Percentiles rank a stretch among this genome's conserved stretches.
These are phyloP conservation scores for Sialia sialis DNA, from an alignment of 2,113 vertebrate species.

Conservation along the genomic window DNA sequence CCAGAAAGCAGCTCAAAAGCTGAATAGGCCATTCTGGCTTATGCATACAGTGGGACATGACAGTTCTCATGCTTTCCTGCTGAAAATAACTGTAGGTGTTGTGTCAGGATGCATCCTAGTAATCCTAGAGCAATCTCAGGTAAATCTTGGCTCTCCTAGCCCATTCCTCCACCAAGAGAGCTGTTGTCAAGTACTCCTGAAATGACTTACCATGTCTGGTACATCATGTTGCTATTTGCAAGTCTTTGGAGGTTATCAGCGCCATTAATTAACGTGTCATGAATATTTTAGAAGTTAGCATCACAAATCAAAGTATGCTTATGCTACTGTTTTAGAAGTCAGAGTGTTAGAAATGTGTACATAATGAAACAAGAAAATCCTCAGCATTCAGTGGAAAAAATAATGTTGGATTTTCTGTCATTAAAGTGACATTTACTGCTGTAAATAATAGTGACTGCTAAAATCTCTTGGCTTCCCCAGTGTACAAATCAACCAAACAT, in stretches of 20 bases:
- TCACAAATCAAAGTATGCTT: neutral
- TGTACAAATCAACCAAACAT: constrained; percentile 4
- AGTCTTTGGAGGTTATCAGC: neutral
- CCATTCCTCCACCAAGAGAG: neutral
- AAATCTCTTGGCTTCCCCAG: constrained; percentile 17
- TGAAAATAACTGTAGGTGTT: neutral
- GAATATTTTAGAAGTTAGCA: neutral
- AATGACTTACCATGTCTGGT: neutral
- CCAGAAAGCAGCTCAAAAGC: neutral
- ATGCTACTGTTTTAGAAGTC: neutral
- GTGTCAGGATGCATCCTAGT: neutral
- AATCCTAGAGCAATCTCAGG: neutral
- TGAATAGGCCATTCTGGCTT: neutral
- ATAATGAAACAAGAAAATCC: neutral
- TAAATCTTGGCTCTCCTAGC: neutral
- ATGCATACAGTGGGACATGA: neutral
- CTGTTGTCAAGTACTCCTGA: neutral
- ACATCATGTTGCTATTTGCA: neutral
- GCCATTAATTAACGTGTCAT: neutral
- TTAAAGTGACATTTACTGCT: constrained; percentile 30
- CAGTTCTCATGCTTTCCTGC: neutral
- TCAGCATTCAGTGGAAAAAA: neutral
- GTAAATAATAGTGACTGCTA: constrained; percentile 42
- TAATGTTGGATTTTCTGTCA: neutral
- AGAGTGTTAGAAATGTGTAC: neutral